These are phyloP conservation scores for Acipenser ruthenus DNA, from an alignment of 2,797 vertebrate species.

Conservation along the genomic window DNA sequence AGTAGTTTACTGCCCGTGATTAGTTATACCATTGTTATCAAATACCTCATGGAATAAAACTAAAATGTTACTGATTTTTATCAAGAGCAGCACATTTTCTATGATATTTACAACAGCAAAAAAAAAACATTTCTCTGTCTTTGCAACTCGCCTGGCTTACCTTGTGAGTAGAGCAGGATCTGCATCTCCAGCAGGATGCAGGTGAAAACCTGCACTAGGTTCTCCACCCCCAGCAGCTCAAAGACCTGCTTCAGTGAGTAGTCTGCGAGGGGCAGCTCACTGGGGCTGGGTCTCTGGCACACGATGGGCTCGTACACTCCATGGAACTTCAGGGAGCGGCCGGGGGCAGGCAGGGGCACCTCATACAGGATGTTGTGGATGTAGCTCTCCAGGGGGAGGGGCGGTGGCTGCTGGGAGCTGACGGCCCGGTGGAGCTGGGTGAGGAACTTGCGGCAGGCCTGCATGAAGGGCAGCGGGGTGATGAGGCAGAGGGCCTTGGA, in stretches of 20 bases:
- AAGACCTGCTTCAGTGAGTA: conserved; percentile 84
- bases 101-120: not conserved
- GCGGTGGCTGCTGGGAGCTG: conserved; percentile 73
- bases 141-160: conserved; percentile 46
- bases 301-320: conserved; percentile 87
- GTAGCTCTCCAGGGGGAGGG: conserved; percentile 92
- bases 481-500: conserved; percentile 94
- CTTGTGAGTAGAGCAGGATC: conserved; percentile 91
- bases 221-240: conserved; percentile 83
- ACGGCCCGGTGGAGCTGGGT: conserved; percentile 84
- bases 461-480: conserved; percentile 89
- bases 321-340: conserved; percentile 86
- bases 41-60: too few species aligned
- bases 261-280: conserved; percentile 82
- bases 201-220: conserved; percentile 87
- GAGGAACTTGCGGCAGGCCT: conserved; percentile 85
- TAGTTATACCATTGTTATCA: too few species aligned
- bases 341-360: conserved; percentile 85
- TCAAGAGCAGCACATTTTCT: too few species aligned
- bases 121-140: not conserved
- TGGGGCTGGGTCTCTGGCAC: conserved; percentile 84
- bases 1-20: too few species aligned
- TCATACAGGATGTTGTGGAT: conserved; percentile 93
- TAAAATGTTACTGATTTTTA: too few species aligned
- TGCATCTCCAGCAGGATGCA: conserved; percentile 93